Evolutionary conservation across 2,797 vertebrate species (phyloP), one percentile per base, ranked within the genome.

Genomic region (Leptatherina wallacei): DNA sequence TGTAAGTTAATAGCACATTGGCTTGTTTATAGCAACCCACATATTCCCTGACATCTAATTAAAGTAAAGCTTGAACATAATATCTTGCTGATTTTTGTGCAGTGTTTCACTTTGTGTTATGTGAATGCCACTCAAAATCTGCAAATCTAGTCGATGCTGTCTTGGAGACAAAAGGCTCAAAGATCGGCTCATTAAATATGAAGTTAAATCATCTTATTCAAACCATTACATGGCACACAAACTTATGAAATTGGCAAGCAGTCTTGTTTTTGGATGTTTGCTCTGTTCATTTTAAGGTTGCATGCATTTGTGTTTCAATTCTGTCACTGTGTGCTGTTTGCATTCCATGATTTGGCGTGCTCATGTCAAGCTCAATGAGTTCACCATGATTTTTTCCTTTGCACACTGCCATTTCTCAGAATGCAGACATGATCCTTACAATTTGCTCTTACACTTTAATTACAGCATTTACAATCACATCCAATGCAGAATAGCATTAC

Each of bases 371-470:
- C 44, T 38, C 42, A 52, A 59, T 32, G 22, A 71, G 22, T 29
- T 35, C 9, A 18, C 24, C 18, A 57, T 32, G 42, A 2, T 35
- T 51, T 54, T 29, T 6, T 20, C 2, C 24, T 18, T 61, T 44
- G 30, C 24, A 61, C 16, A 20, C n/a, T 57, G 22, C n/a, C 44
- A 56, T 58, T 60, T 49, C 47, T 65, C 18, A 66, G 30, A 51
- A 60, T 55, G 68, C 8, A 61, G 24, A 76, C 13, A 67, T 67
- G 24, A 61, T n/a, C 65, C 65, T 82, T 67, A 61, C 65, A 77
- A 59, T 47, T 69, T 35, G 38, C 67, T 72, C 2, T 56, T 24
- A 69, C 60, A 81, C 38, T 78, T 61, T 81, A 78, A 80, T 81
- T 64, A 69, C 73, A 70, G 65, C 58, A 29, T 67, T 78, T 71